Base-by-base conservation (phyloP, 1,140 invertebrate species). In the Saccostrea echinata region DNA sequence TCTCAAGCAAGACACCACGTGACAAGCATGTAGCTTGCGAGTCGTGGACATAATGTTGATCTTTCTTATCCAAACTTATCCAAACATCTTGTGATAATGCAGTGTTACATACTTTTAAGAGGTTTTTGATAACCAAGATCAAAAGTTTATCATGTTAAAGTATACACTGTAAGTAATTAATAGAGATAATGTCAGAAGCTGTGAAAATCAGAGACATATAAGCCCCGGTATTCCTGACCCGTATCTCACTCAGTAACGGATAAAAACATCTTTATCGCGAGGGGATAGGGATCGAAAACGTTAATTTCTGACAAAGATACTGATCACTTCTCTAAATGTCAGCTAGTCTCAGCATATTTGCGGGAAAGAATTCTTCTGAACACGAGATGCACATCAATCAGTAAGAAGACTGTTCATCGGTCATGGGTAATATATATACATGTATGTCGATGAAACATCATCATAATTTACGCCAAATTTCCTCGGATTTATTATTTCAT, bases 271-370 rank as follows among this genome's bases (percentile, higher is more conserved):
- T 21, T 61, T 61, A 61, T 76, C 27, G 13, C 11, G 8, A 27
- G 68, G 30, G 11, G 30, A 76, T 76, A 30, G 1, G 3, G 68
- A 76, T 76, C 68, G 27, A 30, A 76, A 16, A 76, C 27, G 68
- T 30, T 76, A 18, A 30, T 76, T 76, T 76, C 68, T 76, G 68
- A 33, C 68, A 76, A 3, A 76, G 68, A 76, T 76, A 76, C 24
- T 27, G 68, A 76, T 27, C 68, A 12, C 27, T 12, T 33, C 24
- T 33, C 68, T 76, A 33, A 11, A 61, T 61, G 18, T 61, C 18
- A 21, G 18, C 18, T n/a, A 61, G 16, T 61, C 55, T 61, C 18
- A 21, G 18, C 55, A 21, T n/a, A 61, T 21, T n/a, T 21, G 18
- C 55, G 1, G 13, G 55, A 3, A 61, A 4, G 55, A 61, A 21